Evolutionary conservation across 1,140 invertebrate species (phyloP).

Genomic region (Sweltsa coloradensis): DNA sequence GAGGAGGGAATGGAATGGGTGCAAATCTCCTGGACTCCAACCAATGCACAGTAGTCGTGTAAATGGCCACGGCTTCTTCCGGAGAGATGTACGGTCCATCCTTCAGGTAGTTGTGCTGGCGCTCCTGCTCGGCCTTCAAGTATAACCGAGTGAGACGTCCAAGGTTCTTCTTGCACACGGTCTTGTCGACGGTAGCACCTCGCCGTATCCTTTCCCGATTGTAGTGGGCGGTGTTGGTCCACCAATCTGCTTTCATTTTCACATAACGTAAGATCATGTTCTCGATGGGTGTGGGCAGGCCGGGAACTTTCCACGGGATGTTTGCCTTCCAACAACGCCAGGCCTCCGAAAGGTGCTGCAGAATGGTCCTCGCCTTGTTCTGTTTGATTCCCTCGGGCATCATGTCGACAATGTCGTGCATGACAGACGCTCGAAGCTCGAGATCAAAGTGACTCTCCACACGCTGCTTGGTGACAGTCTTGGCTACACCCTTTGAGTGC

Average conservation of each 20-base stretch:
- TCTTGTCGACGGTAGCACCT: slow-evolving; percentile 96
- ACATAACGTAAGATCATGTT: slow-evolving; percentile 99
- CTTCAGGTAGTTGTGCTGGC: slow-evolving; percentile 98
- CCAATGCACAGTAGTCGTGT: slow-evolving; percentile 99
- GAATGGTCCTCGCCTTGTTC: slow-evolving; percentile 96
- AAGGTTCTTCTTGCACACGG: slow-evolving; percentile 99
- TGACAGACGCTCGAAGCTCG: slow-evolving; percentile 92
- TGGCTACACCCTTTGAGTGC: slow-evolving; percentile 97
- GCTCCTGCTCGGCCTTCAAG: slow-evolving; percentile 96
- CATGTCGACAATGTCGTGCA: slow-evolving; percentile 99
- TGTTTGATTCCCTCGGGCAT: slow-evolving; percentile 99
- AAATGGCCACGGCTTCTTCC: slow-evolving; percentile 99
- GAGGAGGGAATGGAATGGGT: slow-evolving; percentile 96
- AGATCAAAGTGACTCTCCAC: slow-evolving; percentile 99
- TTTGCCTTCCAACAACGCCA: slow-evolving; percentile 99
- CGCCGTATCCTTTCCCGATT: slow-evolving; percentile 92
- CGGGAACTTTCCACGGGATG: slow-evolving; percentile 99
- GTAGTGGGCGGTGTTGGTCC: slow-evolving; percentile 99
- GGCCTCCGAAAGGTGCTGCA: slow-evolving; percentile 97
- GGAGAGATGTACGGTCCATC: slow-evolving; percentile 99
- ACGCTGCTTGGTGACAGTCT: slow-evolving; percentile 98
- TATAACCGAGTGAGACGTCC: slow-evolving; percentile 93
- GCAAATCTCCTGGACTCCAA: slow-evolving; percentile 94
- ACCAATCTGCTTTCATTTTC: slow-evolving; percentile 99
- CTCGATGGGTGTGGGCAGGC: slow-evolving; percentile 96